Evolutionary conservation across 37 sponge, comb jelly and placozoan species (phyloP).

Genomic region (Spongilla lacustris): DNA sequence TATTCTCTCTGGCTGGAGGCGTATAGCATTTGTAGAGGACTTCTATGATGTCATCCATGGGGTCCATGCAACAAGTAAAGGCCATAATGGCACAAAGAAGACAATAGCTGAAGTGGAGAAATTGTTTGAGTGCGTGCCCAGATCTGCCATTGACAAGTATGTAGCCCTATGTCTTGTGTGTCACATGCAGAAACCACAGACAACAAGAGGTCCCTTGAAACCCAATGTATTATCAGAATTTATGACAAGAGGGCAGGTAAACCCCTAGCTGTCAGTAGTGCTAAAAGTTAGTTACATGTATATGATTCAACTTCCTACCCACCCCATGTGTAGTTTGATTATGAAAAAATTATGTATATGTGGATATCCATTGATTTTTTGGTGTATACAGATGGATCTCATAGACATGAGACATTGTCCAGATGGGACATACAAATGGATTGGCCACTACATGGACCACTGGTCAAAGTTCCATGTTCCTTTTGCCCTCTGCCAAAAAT

Average conservation of each 20-base stretch:
- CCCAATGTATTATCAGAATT: conserved; percentile 33
- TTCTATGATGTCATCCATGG: conserved; percentile 9
- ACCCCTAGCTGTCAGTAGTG: background rate
- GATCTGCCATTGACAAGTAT: conserved; percentile 34
- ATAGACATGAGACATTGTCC: conserved; percentile 63
- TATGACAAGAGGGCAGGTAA: conserved; percentile 44
- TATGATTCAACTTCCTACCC: no score
- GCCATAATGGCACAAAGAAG: conserved; percentile 15
- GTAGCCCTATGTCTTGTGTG: conserved; percentile 20
- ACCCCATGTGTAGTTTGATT: no score
- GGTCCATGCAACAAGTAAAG: conserved; percentile 3
- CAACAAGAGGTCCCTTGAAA: conserved; percentile 41
- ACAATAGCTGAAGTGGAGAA: conserved; percentile 22
- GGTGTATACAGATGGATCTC: conserved; percentile 49
- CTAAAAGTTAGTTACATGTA: no score
- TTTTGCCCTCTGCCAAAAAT: conserved; percentile 39
- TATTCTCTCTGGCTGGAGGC: conserved; percentile 11
- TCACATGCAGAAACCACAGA: conserved; percentile 20
- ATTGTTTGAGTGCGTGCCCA: conserved; percentile 27
- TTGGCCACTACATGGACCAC: conserved; percentile 73
- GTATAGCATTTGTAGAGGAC: conserved; percentile 27
- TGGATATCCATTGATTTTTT: no score
- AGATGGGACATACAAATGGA: conserved; percentile 57
- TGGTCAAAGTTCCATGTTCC: conserved; percentile 46
- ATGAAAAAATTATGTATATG: no score